A percentile compares a stretch with the other conserved stretches of the same genome.
These are phyloP conservation scores for Ambastaia sidthimunki DNA, from an alignment of 2,797 vertebrate genomes.

Conservation along the genomic window DNA sequence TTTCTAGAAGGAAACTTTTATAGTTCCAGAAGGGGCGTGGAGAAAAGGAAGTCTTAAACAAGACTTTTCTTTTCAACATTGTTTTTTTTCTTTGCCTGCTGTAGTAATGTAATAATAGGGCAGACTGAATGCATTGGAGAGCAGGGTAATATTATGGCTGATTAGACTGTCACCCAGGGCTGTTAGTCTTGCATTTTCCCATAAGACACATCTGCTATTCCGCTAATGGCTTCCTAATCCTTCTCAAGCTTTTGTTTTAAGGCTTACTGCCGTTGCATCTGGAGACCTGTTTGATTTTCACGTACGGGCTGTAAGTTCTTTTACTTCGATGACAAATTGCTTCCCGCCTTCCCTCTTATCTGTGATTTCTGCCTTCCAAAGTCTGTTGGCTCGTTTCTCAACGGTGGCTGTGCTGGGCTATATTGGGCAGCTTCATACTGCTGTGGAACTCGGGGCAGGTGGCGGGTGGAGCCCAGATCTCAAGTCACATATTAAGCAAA, in stretches of 20 bases:
- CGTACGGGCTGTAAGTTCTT: constrained; percentile 11
- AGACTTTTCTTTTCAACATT: neutral
- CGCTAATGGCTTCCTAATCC: constrained; percentile 44
- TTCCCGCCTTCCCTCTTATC: constrained; percentile 32
- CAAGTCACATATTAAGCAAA: neutral
- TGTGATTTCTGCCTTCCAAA: constrained; percentile 30
- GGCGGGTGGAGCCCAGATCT: constrained; percentile 28
- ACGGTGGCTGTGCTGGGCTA: constrained; percentile 10
- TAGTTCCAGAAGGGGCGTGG: neutral
- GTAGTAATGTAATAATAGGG: neutral
- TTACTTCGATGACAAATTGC: constrained; percentile 23
- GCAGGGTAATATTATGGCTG: neutral
- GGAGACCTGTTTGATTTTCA: constrained; percentile 20
- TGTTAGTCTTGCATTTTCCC: constrained; percentile 35
- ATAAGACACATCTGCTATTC: constrained; percentile 49
- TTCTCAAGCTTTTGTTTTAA: constrained; percentile 20
- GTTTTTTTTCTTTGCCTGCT: neutral
- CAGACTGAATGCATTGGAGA: neutral
- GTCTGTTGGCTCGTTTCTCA: constrained; percentile 14
- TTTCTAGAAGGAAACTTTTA: neutral
- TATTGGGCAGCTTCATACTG: neutral
- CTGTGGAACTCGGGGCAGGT: constrained; percentile 48
- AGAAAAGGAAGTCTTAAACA: neutral
- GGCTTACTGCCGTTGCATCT: constrained; percentile 36
- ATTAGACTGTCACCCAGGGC: constrained; percentile 31